phyloP scores from a whole-genome alignment of 2,113 vertebrate genomes.

The Pandion haliaetus region DNA sequence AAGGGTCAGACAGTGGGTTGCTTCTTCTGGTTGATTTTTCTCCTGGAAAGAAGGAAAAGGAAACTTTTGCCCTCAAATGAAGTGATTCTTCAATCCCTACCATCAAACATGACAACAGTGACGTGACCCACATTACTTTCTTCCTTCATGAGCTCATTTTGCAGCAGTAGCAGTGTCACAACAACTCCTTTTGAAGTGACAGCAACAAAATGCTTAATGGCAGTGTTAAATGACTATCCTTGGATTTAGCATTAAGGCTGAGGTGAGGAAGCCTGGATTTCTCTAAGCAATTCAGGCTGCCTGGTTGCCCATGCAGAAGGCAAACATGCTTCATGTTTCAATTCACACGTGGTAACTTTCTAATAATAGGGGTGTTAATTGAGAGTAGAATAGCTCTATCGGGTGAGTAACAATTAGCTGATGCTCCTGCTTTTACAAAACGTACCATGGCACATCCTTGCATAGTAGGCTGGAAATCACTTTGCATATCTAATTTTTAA shows the following conservation, averaged over 20 bases:
- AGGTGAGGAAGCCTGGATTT: background rate
- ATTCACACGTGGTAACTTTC: background rate
- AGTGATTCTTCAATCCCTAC: background rate
- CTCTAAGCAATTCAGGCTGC: background rate
- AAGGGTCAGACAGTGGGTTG: background rate
- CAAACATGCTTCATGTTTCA: constrained; percentile 1
- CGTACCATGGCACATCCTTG: background rate
- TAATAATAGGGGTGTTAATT: constrained; percentile 42
- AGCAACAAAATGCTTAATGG: background rate
- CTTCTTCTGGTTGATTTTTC: background rate
- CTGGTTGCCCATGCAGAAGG: constrained; percentile 37
- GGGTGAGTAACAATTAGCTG: constrained; percentile 5
- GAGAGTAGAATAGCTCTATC: background rate
- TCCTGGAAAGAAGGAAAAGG: background rate
- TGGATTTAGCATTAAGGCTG: background rate
- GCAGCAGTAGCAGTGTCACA: background rate
- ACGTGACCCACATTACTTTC: background rate
- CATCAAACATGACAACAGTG: background rate
- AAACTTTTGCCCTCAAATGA: background rate
- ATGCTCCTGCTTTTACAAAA: background rate
- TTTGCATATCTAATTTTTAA: background rate
- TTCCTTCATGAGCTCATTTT: background rate
- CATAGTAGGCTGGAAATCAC: background rate
- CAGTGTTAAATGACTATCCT: background rate
- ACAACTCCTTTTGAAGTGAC: background rate